Evolutionary conservation across 2,113 vertebrate genomes (phyloP).

Genomic region (Sisor rabdophorus): DNA sequence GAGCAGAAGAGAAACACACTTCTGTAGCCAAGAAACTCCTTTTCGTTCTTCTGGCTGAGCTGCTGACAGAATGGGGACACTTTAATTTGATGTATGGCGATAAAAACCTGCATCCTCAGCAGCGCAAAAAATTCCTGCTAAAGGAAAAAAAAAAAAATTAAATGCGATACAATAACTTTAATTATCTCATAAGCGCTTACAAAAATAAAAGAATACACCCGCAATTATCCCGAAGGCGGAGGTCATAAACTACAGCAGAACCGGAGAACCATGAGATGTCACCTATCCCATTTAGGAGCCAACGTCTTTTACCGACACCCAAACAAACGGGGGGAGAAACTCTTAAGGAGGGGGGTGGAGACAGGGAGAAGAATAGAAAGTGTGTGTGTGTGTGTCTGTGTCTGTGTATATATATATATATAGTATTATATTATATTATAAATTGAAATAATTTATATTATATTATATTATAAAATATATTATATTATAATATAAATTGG

Average conservation of each 20-base stretch:
- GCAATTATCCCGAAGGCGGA: conserved; percentile 53
- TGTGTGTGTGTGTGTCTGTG: too few relatives aligned
- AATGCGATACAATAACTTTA: conserved; percentile 60
- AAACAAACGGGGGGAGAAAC: conserved; percentile 16
- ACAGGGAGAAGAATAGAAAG: background rate
- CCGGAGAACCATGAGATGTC: background rate
- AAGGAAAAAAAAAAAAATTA: conserved; percentile 58
- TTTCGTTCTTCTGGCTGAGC: conserved; percentile 54
- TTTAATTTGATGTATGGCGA: conserved; percentile 70
- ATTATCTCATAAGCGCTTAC: conserved; percentile 49
- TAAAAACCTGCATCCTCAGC: conserved; percentile 66
- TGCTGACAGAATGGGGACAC: conserved; percentile 71
- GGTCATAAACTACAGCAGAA: conserved; percentile 10
- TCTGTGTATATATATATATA: background rate
- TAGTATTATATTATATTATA: too few relatives aligned
- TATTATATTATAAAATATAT: too few relatives aligned
- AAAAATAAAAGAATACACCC: background rate
- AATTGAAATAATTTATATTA: too few relatives aligned
- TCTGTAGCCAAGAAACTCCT: conserved; percentile 54
- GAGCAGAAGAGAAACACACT: conserved; percentile 45
- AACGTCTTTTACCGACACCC: conserved; percentile 5
- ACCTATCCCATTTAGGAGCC: background rate
- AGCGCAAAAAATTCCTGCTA: conserved; percentile 57
- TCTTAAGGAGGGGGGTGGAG: background rate
- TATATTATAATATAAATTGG: too few relatives aligned